phyloP scores from a whole-genome alignment of 2,888 invertebrate species.

The Thecophora atra region DNA sequence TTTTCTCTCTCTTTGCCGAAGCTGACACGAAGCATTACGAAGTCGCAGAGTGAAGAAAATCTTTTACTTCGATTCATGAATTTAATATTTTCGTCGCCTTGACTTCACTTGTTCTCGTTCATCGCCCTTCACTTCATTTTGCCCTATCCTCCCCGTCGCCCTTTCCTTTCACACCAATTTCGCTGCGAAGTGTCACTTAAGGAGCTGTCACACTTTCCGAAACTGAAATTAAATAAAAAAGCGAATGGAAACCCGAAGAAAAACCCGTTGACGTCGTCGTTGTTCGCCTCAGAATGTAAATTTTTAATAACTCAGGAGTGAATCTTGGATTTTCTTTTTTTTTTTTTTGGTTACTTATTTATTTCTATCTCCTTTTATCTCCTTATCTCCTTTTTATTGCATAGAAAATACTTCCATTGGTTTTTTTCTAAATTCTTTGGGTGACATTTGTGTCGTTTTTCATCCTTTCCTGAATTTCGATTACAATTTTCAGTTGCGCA shows the following conservation, averaged over 20 bases:
- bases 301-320: conserved; percentile 4
- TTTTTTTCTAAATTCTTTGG: no score
- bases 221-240: conserved; percentile 29
- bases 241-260: neutral
- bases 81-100: neutral
- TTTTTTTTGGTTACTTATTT: neutral
- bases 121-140: neutral
- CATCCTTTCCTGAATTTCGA: no score
- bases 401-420: no score
- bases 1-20: neutral
- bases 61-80: neutral
- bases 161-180: neutral
- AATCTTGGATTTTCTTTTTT: neutral
- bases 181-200: conserved; percentile 26
- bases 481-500: no score
- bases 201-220: conserved; percentile 34
- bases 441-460: no score
- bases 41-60: neutral
- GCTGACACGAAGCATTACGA: neutral
- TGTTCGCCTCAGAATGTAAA: neutral
- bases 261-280: neutral
- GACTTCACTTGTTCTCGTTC: neutral
- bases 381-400: neutral
- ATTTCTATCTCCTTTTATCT: no score
- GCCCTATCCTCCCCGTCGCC: neutral